Base-by-base conservation (phyloP, 2,797 vertebrate species). In the Gallinago stenura region DNA sequence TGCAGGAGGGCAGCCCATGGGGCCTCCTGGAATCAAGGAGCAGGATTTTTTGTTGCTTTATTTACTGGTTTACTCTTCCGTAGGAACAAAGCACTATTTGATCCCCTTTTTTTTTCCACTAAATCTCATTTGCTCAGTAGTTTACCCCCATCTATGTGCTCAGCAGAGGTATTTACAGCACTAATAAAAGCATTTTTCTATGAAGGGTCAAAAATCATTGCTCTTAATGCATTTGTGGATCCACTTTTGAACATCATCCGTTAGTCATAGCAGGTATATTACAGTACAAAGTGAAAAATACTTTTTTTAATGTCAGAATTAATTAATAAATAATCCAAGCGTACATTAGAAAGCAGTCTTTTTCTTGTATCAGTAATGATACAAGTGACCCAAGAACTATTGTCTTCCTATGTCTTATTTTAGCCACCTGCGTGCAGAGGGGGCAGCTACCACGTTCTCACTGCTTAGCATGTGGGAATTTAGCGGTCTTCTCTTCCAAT, bases 61-160 rank as follows among this genome's bases (percentile, higher is more conserved):
- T 98, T 96, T 96, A 95, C 87, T 73, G 78, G 83, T 91, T 96
- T 97, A 93, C 95, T 95, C 96, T 97, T 97, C 96, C 37, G 0
- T 92, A 95, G 95, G 82, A 98, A 97, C 94, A 97, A 97, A 97
- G 94, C 92, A 93, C 90, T 96, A 91, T 97, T 98, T 97, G 96
- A 98, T 98, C 76, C 90, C 90, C 79, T 5, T 16, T 93, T 95
- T 95, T 97, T 97, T 95, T 58, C 16, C 43, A 97, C 91, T 98
- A 97, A 91, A 97, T 98, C 97, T 97, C 96, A 75, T 97, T 97
- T 93, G 50, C 96, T 97, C 94, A 82, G 95, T 95, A 93, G 93
- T 97, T 97, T 97, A 83, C 93, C 92, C 97, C 96, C 90, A 90
- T 95, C 95, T 85, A 56, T 87, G 92, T 90, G 91, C 93, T 94